Evolutionary conservation across 2,113 vertebrate genomes (phyloP), one percentile per base, ranked within the genome.

Genomic region (Parotia lawesii): DNA sequence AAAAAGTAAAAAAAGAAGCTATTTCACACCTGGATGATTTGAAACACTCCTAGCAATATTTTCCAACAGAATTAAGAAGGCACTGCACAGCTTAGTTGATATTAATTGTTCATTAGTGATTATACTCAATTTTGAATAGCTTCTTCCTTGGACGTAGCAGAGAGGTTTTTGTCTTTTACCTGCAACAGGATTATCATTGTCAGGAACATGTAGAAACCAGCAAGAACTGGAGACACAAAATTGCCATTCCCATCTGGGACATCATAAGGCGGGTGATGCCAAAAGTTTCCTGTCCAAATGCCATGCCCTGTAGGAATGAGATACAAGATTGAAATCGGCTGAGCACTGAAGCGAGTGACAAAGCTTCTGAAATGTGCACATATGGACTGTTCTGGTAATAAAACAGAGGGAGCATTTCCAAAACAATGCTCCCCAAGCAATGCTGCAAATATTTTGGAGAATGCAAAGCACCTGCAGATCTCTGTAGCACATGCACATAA

Each of bases 181-280:
- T 99, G 99, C 69, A 99, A 97, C 54, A 99, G 97, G 95, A 99
- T 99, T 97, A 99, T 98, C 99, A 99, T 99, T 24, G 98, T 99
- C 94, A 99, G 98, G 94, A 99, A 99, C 98, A 98, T 98, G 96
- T 99, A 99, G 97, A 99, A 98, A 69, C 98, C 97, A 1, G 98
- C 97, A 38, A 98, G 97, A 71, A 96, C 87, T 3, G 98, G 95
- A 60, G 97, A 79, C 23, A 96, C 90, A 93, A 97, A 98, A 61
- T 89, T 96, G 65, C 98, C 98, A 3, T 97, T 86, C 48, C 75
- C 75, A 9, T 98, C 95, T 33, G 98, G 98, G 56, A 98, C 95
- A 21, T 99, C 97, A 37, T 98, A 99, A 22, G 98, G 98, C 3
- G 99, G 98, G 47, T 97, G 95, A 40, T 95, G 95, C 31, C 94